Evolutionary conservation across 2,888 invertebrate genomes (phyloP).

Genomic region (Leptarthrus brevirostris): DNA sequence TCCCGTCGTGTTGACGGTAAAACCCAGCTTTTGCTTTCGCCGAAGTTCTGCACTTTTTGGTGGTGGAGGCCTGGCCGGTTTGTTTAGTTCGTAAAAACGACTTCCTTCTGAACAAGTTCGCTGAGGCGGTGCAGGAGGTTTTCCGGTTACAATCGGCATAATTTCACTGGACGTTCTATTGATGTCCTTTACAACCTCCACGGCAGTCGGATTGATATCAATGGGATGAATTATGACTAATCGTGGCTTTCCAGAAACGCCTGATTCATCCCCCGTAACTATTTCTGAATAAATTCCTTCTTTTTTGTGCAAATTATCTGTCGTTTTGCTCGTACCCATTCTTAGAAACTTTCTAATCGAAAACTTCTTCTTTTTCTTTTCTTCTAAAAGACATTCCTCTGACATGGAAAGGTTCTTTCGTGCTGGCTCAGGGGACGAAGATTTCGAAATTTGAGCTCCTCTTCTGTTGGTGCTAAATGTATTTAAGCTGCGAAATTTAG

Average conservation of each 20-base stretch:
- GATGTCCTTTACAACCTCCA: constrained; percentile 79
- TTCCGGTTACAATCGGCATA: constrained; percentile 66
- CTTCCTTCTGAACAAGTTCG: constrained; percentile 63
- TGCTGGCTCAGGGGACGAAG: constrained; percentile 74
- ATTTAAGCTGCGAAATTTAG: constrained; percentile 71
- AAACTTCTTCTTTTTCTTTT: constrained; percentile 79
- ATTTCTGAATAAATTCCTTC: constrained; percentile 67
- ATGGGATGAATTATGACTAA: constrained; percentile 89
- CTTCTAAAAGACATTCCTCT: constrained; percentile 75
- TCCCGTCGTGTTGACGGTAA: constrained; percentile 60
- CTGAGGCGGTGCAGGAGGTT: constrained; percentile 84
- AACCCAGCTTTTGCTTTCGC: constrained; percentile 70
- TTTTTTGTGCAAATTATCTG: constrained; percentile 66
- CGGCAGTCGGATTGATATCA: constrained; percentile 83
- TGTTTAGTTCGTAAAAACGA: constrained; percentile 68
- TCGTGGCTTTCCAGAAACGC: constrained; percentile 72
- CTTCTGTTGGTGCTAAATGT: constrained; percentile 65
- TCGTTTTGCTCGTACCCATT: constrained; percentile 79
- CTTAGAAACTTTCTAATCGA: constrained; percentile 86
- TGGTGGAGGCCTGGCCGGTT: constrained; percentile 79
- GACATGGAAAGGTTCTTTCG: constrained; percentile 80
- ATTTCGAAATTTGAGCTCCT: constrained; percentile 60
- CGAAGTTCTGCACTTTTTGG: constrained; percentile 76
- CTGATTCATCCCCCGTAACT: constrained; percentile 64
- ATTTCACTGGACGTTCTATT: constrained; percentile 62